Evolutionary conservation across 1,140 invertebrate genomes (phyloP).

Genomic region (Oryctes rhinoceros): DNA sequence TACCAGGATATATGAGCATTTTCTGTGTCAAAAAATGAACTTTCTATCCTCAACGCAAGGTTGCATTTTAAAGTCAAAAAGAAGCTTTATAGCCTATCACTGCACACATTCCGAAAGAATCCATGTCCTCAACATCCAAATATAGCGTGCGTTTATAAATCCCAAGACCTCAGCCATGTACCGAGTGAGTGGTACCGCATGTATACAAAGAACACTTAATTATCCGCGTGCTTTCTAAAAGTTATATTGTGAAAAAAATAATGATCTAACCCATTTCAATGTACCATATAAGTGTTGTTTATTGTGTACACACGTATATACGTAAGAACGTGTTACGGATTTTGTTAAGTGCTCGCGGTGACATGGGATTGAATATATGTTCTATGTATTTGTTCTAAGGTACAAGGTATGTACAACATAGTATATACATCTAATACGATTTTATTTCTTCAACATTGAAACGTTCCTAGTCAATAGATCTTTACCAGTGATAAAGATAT

Average conservation of each 20-base stretch:
- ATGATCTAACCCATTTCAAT: slow-evolving; percentile 34
- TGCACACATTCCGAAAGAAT: slow-evolving; percentile 31
- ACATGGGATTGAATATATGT: slow-evolving; percentile 33
- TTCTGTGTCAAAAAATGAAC: slow-evolving; percentile 1
- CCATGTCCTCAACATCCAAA: slow-evolving; percentile 24
- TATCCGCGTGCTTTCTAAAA: slow-evolving; percentile 36
- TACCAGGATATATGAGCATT: neutral
- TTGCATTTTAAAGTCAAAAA: neutral
- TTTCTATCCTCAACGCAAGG: neutral
- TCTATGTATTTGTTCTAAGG: slow-evolving; percentile 22
- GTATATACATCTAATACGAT: slow-evolving; percentile 34
- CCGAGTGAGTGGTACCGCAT: slow-evolving; percentile 34
- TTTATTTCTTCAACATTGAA: slow-evolving; percentile 34
- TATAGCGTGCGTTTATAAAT: slow-evolving; percentile 28
- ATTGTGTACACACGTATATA: slow-evolving; percentile 19
- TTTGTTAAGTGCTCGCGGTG: slow-evolving; percentile 11
- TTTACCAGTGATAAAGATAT: slow-evolving; percentile 28
- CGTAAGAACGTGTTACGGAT: slow-evolving; percentile 35
- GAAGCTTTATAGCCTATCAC: neutral
- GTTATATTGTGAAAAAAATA: slow-evolving; percentile 31
- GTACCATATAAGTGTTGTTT: slow-evolving; percentile 29
- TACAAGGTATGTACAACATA: slow-evolving; percentile 29
- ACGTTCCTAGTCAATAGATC: slow-evolving; percentile 34
- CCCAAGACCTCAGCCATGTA: slow-evolving; percentile 28
- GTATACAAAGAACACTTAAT: slow-evolving; percentile 36